phyloP scores from a whole-genome alignment of 2,113 vertebrate genomes.

The Bothrops jararaca region DNA sequence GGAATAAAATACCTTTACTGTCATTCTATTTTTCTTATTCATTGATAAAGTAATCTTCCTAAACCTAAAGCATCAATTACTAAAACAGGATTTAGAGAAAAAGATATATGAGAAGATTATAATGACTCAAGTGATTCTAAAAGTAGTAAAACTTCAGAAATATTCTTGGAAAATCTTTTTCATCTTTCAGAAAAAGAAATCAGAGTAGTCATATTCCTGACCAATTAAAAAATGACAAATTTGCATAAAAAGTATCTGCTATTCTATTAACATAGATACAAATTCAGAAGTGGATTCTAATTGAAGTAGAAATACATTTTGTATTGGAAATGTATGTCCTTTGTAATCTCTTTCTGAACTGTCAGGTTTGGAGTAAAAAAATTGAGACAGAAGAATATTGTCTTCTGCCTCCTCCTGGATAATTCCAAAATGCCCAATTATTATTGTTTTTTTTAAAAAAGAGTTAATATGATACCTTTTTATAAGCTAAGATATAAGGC shows the following conservation, averaged over 20 bases:
- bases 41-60: background rate
- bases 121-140: background rate
- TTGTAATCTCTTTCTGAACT: background rate
- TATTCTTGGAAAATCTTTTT: background rate
- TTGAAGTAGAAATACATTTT: background rate
- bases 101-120: background rate
- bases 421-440: no score
- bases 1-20: background rate
- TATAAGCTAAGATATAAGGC: no score
- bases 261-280: background rate
- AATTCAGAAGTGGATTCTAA: background rate
- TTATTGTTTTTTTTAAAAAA: no score
- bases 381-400: background rate
- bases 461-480: no score
- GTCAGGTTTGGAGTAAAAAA: background rate
- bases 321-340: background rate
- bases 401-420: no score
- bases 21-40: background rate
- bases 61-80: background rate
- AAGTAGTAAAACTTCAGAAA: background rate
- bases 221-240: background rate
- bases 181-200: background rate
- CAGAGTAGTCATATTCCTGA: background rate
- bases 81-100: background rate
- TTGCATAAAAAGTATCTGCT: background rate